Base-by-base conservation (phyloP, 2,888 invertebrate genomes). In the Mylabris sibirica region DNA sequence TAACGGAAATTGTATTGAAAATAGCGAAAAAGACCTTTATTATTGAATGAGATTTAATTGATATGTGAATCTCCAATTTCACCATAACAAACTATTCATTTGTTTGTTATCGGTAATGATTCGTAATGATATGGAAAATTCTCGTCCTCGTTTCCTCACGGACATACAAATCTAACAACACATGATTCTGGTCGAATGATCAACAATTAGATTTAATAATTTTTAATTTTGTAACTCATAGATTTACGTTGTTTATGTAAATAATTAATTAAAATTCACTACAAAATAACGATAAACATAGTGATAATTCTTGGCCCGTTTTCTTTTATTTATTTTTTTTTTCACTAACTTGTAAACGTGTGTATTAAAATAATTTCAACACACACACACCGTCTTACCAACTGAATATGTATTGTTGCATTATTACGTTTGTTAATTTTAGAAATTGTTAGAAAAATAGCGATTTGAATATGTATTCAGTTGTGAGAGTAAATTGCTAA, bases 261-360 rank as follows among this genome's bases (percentile, higher is more conserved):
- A 4, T 44, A 44, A 44, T 44, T 44, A 44, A 44, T 44, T 44
- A 6, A 44, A 44, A 44, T 44, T 44, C 44, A 44, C 1, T 38
- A n/a, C n/a, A 44, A 44, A 4, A 44, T 2, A 44, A 44, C 17
- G 44, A 44, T 44, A 6, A 6, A 44, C 4, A 44, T 5, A 17
- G 44, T 44, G 44, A 17, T 44, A 44, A 44, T n/a, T n/a, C 44
- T n/a, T 44, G 44, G 44, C 44, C 44, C n/a, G 44, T 17, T 44
- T n/a, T 44, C 44, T 17, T 5, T 17, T 44, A 44, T 44, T 38
- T 38, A 2, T 12, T 11, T 38, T 38, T 38, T n/a, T 44, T 17
- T 44, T 8, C 38, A 30, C 8, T 14, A 38, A 12, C 11, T 3
- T 38, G 38, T 38, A 14, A 12, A 38, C 38, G 12, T 38, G 38